A percentile compares a stretch with the other conserved stretches of the same genome.
These are phyloP conservation scores for Lepilemur septentrionalis DNA, from an alignment of 2,797 vertebrate species.

Conservation along the genomic window DNA sequence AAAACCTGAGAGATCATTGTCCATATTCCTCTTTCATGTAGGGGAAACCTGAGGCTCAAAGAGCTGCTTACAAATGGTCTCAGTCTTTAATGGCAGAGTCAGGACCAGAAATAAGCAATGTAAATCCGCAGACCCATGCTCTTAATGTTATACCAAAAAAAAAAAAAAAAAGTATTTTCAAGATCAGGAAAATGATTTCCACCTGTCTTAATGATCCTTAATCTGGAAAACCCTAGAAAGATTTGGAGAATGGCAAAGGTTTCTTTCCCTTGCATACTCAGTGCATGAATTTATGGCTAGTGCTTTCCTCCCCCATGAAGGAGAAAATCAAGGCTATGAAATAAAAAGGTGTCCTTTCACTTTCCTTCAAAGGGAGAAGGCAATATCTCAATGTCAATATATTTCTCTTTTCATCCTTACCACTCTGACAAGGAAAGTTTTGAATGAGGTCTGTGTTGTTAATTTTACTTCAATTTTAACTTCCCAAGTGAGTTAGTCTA, in stretches of 20 bases:
- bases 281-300: not conserved
- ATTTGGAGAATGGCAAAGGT: not conserved
- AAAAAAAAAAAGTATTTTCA: not conserved
- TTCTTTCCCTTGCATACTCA: not conserved
- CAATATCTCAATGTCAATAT: constrained; percentile 17
- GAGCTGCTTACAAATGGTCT: not conserved
- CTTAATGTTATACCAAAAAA: not conserved
- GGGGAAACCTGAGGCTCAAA: not conserved
- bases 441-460: constrained; percentile 21
- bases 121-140: not conserved
- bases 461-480: constrained; percentile 42
- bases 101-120: not conserved
- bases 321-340: not conserved
- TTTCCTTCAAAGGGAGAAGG: constrained; percentile 1
- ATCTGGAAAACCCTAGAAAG: not conserved
- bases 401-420: constrained; percentile 38
- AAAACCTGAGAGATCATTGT: not conserved
- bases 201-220: not conserved
- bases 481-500: not conserved
- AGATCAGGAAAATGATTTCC: not conserved
- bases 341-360: not conserved
- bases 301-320: not conserved
- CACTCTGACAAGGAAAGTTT: constrained; percentile 25
- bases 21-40: not conserved
- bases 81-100: not conserved